Conservation (phyloP, 1,140 invertebrate genomes). For the Drosophila punjabiensis region DNA sequence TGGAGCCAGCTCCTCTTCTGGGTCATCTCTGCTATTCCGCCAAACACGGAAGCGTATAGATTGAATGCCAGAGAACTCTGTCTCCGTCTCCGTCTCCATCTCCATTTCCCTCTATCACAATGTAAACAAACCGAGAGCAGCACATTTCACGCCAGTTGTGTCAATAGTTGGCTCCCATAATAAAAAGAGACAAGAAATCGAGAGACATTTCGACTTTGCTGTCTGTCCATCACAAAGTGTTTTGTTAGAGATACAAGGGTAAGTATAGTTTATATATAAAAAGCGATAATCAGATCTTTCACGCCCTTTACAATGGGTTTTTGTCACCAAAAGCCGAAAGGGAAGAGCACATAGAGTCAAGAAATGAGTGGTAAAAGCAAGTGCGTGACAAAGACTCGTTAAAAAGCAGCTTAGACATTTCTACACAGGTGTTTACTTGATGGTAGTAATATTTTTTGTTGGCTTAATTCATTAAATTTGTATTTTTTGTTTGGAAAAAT, state of each 20-base stretch:
- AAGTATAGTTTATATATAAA: conserved; percentile 17
- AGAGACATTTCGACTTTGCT: conserved; percentile 13
- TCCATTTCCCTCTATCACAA: conserved; percentile 7
- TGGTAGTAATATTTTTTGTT: not conserved
- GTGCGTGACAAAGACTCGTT: conserved; percentile 50
- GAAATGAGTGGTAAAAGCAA: conserved; percentile 35
- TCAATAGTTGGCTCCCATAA: conserved; percentile 62
- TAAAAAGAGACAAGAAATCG: conserved; percentile 13
- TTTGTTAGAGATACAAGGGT: conserved; percentile 34
- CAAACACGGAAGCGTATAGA: conserved; percentile 69
- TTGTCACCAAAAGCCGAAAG: conserved; percentile 15
- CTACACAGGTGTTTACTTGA: not conserved
- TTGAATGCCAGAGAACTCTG: conserved; percentile 37
- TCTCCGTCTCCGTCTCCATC: conserved; percentile 1
- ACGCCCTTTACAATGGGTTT: conserved; percentile 26
- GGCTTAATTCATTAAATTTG: not conserved
- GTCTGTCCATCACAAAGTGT: conserved; percentile 17
- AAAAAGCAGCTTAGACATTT: conserved; percentile 11
- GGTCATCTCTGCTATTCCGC: conserved; percentile 18
- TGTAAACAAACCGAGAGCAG: conserved; percentile 43
- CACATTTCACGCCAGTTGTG: conserved; percentile 69
- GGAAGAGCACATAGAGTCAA: conserved; percentile 1
- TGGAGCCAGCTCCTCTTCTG: conserved; percentile 28
- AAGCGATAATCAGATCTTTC: conserved; percentile 41
- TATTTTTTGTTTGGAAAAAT: not conserved